Evolutionary conservation across 1,140 invertebrate genomes (phyloP).

Genomic region (Drosophila pachea): DNA sequence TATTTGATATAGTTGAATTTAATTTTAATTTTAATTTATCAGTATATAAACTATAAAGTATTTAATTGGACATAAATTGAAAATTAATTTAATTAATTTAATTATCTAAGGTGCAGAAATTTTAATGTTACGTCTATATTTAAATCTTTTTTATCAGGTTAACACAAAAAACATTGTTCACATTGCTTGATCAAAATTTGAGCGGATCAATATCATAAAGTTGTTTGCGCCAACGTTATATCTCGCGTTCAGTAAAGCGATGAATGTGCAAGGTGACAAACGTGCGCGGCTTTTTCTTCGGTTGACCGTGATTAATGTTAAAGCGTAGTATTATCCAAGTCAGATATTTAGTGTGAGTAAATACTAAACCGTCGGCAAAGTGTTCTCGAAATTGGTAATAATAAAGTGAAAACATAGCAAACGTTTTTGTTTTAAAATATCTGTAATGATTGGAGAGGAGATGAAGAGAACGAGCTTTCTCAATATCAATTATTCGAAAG

Average conservation of each 20-base stretch:
- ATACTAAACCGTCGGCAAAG: slow-evolving; percentile 5
- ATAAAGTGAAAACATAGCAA: not conserved
- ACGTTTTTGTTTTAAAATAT: too few relatives aligned
- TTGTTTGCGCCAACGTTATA: slow-evolving; percentile 39
- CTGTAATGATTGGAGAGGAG: too few relatives aligned
- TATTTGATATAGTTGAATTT: too few relatives aligned
- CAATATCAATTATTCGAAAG: too few relatives aligned
- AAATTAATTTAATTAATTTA: too few relatives aligned
- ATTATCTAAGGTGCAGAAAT: too few relatives aligned
- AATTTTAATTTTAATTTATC: too few relatives aligned
- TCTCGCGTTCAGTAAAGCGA: slow-evolving; percentile 60
- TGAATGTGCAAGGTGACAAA: slow-evolving; percentile 66
- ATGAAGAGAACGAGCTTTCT: too few relatives aligned
- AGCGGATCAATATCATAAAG: slow-evolving; percentile 42
- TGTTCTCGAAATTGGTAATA: not conserved
- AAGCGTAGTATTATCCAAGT: slow-evolving; percentile 12
- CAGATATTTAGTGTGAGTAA: not conserved
- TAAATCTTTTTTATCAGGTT: not conserved
- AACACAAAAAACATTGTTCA: slow-evolving; percentile 2
- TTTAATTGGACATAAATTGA: too few relatives aligned
- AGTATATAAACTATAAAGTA: too few relatives aligned
- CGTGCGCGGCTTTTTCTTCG: slow-evolving; percentile 46
- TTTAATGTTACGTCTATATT: too few relatives aligned
- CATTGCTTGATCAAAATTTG: slow-evolving; percentile 14
- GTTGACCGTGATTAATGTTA: slow-evolving; percentile 8